Percentiles rank a stretch among this genome's conserved stretches.
These are phyloP conservation scores for Pygathrix nemaeus DNA, from an alignment of 2,113 vertebrate genomes.

Conservation along the genomic window DNA sequence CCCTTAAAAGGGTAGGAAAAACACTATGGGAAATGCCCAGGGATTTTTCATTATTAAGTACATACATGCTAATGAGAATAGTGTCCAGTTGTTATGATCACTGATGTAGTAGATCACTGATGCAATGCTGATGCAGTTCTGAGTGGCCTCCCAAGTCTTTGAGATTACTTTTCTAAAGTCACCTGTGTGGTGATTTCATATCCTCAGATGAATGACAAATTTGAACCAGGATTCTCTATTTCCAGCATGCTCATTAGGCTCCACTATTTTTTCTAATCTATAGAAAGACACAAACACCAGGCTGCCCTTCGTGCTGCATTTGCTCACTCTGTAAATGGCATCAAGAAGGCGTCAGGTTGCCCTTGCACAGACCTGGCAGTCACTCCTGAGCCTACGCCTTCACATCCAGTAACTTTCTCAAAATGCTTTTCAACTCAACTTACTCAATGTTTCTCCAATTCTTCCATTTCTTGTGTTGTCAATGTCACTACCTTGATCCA, in stretches of 20 bases:
- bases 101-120: no score
- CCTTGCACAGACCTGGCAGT: accelerated
- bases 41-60: neutral
- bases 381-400: no score
- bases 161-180: neutral
- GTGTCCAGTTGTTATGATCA: neutral
- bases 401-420: neutral
- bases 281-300: neutral
- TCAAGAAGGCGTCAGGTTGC: neutral
- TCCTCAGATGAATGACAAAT: neutral
- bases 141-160: neutral
- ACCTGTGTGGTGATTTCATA: accelerated
- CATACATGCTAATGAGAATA: accelerated
- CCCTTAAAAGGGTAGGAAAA: neutral
- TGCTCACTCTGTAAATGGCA: no score
- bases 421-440: no score
- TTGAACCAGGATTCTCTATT: neutral
- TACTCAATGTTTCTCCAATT: neutral
- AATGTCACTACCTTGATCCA: neutral
- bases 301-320: accelerated
- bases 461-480: neutral
- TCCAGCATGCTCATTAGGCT: no score
- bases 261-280: no score
- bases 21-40: accelerated
- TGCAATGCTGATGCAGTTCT: neutral